These are phyloP conservation scores for Falco novaeseelandiae DNA, from an alignment of 2,797 vertebrate genomes.

Conservation along the genomic window DNA sequence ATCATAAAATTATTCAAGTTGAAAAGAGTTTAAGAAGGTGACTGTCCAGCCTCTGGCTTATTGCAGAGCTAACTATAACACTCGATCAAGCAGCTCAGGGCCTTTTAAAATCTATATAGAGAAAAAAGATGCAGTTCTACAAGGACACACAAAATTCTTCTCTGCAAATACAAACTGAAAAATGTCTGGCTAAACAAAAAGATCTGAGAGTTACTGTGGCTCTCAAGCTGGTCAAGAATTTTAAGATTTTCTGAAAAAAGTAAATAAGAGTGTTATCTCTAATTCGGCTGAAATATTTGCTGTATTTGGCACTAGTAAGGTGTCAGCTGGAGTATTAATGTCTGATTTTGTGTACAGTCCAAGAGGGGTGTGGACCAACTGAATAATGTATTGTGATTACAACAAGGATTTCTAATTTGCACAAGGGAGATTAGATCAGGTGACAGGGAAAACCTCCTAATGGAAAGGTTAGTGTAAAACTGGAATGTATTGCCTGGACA, in stretches of 20 bases:
- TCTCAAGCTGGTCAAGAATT: conserved; percentile 43
- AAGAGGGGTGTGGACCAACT: background rate
- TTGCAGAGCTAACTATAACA: background rate
- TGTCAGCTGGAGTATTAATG: conserved; percentile 10
- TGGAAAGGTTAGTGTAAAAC: background rate
- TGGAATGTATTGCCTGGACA: background rate
- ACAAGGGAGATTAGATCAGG: conserved; percentile 15
- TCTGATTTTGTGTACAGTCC: background rate
- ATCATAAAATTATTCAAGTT: background rate
- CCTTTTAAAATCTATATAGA: background rate
- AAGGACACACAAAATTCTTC: background rate
- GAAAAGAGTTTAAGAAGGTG: background rate
- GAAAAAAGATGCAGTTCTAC: background rate
- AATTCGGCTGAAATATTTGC: conserved; percentile 52
- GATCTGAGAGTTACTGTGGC: background rate
- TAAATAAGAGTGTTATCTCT: conserved; percentile 30
- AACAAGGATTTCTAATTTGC: conserved; percentile 11
- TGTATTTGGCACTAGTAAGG: conserved; percentile 26
- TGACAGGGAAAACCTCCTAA: conserved; percentile 6
- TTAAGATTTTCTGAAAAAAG: conserved; percentile 5
- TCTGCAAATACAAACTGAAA: background rate
- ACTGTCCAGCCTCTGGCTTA: background rate
- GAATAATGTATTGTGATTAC: conserved; percentile 7
- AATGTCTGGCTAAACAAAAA: background rate
- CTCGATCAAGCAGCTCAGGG: background rate